Conservation (phyloP, 1,140 invertebrate species). For the Drosophila yakuba region DNA sequence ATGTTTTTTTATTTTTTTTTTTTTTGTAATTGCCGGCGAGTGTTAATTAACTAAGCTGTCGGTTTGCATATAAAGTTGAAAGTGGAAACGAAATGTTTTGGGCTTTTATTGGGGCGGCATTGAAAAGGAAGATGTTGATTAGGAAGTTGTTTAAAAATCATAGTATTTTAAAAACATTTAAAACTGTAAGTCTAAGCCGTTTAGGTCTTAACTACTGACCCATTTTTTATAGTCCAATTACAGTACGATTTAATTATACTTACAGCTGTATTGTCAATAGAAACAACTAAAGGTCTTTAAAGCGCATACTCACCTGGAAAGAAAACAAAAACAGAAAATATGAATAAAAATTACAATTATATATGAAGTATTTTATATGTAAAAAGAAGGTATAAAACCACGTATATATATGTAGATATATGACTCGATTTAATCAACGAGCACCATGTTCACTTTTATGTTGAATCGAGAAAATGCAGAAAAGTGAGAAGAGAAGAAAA, state of each 20-base stretch:
- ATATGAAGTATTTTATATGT: too few relatives aligned
- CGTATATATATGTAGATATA: constrained; percentile 6
- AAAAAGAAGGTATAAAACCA: not conserved
- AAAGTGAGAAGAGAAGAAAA: not conserved
- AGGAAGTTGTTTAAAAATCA: not conserved
- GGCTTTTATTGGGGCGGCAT: constrained; percentile 2
- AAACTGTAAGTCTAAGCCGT: too few relatives aligned
- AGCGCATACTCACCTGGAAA: constrained; percentile 65
- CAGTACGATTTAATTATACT: too few relatives aligned
- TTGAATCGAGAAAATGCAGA: constrained; percentile 15
- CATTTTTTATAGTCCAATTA: too few relatives aligned
- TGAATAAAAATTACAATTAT: constrained; percentile 31
- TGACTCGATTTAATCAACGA: constrained; percentile 55
- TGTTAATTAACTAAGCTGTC: constrained; percentile 65
- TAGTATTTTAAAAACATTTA: not conserved
- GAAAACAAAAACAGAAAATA: constrained; percentile 31
- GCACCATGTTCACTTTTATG: constrained; percentile 45
- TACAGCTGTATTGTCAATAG: too few relatives aligned
- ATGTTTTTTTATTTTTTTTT: constrained; percentile 7
- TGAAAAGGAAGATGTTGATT: not conserved
- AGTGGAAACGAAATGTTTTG: constrained; percentile 21
- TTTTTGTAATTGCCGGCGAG: constrained; percentile 52
- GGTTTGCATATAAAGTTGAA: constrained; percentile 45
- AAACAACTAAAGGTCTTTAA: too few relatives aligned
- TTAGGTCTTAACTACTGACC: not conserved